phyloP scores from a whole-genome alignment of 2,888 invertebrate genomes.

The Platycheirus rosarum region DNA sequence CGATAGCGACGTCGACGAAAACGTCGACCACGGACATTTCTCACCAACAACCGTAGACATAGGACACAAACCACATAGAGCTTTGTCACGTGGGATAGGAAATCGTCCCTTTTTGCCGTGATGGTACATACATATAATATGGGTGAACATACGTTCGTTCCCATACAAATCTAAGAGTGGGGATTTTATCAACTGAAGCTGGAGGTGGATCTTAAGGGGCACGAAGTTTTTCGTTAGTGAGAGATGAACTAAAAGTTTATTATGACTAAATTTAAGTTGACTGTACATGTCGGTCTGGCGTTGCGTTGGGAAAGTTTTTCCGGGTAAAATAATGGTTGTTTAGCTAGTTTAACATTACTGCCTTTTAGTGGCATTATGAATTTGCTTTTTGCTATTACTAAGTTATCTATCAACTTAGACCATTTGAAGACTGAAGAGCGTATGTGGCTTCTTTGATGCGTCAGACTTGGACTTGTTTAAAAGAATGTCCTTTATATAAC shows the following conservation, averaged over 20 bases:
- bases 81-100: conserved; percentile 57
- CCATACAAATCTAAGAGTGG: not conserved
- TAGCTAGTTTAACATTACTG: conserved; percentile 28
- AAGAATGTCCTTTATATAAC: too few relatives aligned
- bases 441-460: conserved; percentile 23
- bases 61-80: conserved; percentile 2
- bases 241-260: conserved; percentile 64
- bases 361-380: conserved; percentile 37
- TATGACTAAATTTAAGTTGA: conserved; percentile 53
- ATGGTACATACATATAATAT: conserved; percentile 58
- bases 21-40: conserved; percentile 45
- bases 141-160: conserved; percentile 38
- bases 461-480: conserved; percentile 28
- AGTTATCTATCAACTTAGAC: conserved; percentile 28
- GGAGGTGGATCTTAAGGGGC: conserved; percentile 4
- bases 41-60: conserved; percentile 19
- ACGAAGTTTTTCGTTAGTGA: conserved; percentile 31
- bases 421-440: conserved; percentile 20
- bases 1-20: not conserved
- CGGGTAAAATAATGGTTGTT: conserved; percentile 18
- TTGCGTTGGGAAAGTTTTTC: conserved; percentile 8
- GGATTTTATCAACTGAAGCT: conserved; percentile 15
- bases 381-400: conserved; percentile 32
- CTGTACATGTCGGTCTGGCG: not conserved
- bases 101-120: conserved; percentile 52